These are phyloP conservation scores for Sparidentex hasta DNA, from an alignment of 2,797 vertebrate species.

Conservation along the genomic window DNA sequence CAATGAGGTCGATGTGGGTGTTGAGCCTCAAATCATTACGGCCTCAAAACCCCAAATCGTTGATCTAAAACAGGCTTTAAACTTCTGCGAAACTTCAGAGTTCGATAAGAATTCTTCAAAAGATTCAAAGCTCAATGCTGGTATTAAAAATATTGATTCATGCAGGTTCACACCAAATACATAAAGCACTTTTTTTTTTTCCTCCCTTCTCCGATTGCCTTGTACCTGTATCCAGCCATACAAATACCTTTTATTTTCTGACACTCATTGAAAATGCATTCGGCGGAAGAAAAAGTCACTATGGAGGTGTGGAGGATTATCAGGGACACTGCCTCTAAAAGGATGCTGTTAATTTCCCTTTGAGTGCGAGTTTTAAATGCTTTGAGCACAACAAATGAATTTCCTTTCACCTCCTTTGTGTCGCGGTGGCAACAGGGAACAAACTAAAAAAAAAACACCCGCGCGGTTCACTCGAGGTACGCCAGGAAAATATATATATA, in stretches of 20 bases:
- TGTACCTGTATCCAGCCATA: neutral
- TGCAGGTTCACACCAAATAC: neutral
- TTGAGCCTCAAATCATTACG: neutral
- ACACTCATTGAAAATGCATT: conserved; percentile 6
- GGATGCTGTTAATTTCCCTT: conserved; percentile 14
- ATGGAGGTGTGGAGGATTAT: conserved; percentile 7
- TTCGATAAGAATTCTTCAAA: neutral
- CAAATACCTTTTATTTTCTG: neutral
- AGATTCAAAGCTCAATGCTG: neutral
- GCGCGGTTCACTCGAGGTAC: conserved; percentile 6
- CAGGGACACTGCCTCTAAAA: conserved; percentile 6
- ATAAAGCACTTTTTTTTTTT: fast-evolving
- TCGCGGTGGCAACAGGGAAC: conserved; percentile 16
- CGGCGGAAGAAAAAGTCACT: neutral
- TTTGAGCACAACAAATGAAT: conserved; percentile 37
- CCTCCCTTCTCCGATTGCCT: neutral
- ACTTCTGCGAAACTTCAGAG: neutral
- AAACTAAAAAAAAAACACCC: conserved; percentile 15
- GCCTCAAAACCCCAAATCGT: neutral
- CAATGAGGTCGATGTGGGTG: neutral
- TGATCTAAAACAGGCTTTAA: neutral
- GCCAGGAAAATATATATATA: no score
- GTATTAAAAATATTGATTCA: neutral
- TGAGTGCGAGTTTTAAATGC: conserved; percentile 18
- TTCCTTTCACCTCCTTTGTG: conserved; percentile 31